These are phyloP conservation scores for Alitta virens DNA, from an alignment of 2,888 invertebrate genomes.

Conservation along the genomic window DNA sequence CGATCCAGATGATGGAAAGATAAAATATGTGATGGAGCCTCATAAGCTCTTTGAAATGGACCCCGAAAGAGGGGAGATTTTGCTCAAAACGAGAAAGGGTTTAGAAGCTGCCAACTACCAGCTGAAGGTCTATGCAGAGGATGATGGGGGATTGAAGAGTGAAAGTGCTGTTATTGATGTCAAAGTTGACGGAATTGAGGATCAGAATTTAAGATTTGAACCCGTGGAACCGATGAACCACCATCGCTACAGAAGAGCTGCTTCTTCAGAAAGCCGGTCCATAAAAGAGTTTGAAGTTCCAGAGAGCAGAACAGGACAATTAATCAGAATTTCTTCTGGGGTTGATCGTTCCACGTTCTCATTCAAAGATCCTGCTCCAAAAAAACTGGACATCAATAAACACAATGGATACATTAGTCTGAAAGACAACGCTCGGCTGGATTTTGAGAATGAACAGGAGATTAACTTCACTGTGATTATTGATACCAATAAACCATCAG, in stretches of 20 bases:
- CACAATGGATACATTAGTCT: constrained; percentile 23
- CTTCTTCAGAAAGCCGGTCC: constrained; percentile 1
- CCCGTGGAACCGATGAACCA: constrained; percentile 1
- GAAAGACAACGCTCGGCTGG: constrained; percentile 51
- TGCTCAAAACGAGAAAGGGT: constrained; percentile 12
- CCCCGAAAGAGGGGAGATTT: constrained; percentile 12
- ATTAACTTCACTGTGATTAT: constrained; percentile 37
- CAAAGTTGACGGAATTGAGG: constrained; percentile 17
- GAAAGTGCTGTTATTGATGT: constrained; percentile 18
- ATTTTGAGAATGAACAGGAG: constrained; percentile 70
- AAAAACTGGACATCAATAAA: constrained; percentile 22
- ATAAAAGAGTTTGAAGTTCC: constrained; percentile 15
- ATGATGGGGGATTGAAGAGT: constrained; percentile 16
- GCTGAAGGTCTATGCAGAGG: constrained; percentile 18
- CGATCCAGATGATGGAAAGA: constrained; percentile 21
- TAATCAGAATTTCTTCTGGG: constrained; percentile 3
- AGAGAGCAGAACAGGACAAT: constrained; percentile 7
- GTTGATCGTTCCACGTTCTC: constrained; percentile 15
- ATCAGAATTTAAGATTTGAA: background rate
- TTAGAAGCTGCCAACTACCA: constrained; percentile 11
- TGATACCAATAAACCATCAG: constrained; percentile 23
- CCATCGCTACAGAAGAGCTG: constrained; percentile 1
- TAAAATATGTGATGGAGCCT: constrained; percentile 19
- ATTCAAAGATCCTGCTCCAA: constrained; percentile 25
- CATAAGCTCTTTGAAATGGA: constrained; percentile 21